Percentiles rank a stretch among this genome's conserved stretches.
Conservation (phyloP, 2,888 invertebrate genomes). For the Drosophila meridiana region DNA sequence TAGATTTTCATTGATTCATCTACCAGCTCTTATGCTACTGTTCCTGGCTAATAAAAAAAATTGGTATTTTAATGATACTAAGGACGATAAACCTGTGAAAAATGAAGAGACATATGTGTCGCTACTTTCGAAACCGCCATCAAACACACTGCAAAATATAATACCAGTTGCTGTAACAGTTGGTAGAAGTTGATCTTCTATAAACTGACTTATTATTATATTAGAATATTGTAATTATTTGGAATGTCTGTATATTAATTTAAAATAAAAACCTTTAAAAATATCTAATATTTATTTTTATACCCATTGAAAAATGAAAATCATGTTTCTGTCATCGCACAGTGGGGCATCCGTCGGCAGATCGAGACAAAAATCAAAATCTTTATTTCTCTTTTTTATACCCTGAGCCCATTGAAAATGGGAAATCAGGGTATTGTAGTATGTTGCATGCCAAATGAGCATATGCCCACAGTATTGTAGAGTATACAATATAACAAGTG, state of each 20-base stretch:
- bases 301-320: no score
- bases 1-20: constrained; percentile 95
- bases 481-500: no score
- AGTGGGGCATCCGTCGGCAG: no score
- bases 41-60: constrained; percentile 95
- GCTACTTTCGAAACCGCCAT: constrained; percentile 31
- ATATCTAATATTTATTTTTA: no score
- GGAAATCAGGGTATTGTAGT: no score
- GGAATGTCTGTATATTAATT: constrained; percentile 7
- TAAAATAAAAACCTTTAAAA: constrained; percentile 6
- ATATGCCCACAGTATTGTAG: no score
- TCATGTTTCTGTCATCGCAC: no score
- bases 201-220: background rate
- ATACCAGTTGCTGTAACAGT: constrained; percentile 55
- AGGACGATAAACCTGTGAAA: constrained; percentile 45
- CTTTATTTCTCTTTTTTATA: no score
- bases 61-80: constrained; percentile 87
- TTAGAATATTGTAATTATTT: constrained; percentile 15
- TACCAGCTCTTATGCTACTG: constrained; percentile 95
- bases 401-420: no score
- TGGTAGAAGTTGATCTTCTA: constrained; percentile 42
- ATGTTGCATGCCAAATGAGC: no score
- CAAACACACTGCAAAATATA: constrained; percentile 49
- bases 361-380: no score
- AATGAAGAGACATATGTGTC: constrained; percentile 55